Base-by-base conservation (phyloP, 2,113 vertebrate genomes). In the Lycocorax pyrrhopterus region DNA sequence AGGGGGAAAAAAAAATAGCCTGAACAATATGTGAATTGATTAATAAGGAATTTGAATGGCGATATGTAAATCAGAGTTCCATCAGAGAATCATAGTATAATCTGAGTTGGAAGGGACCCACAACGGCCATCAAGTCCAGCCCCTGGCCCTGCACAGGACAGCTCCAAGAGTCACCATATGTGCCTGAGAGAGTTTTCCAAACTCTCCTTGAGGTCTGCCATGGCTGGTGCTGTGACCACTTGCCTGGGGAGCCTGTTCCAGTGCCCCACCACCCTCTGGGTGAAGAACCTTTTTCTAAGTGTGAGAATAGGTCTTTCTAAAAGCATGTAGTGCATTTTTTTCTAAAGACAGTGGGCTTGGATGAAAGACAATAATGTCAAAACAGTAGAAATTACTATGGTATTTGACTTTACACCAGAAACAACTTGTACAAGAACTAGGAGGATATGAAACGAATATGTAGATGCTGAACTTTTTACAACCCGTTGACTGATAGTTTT, bases 401-500 rank as follows among this genome's bases (percentile, higher is more conserved):
- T 56, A 79, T 94, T 86, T 89, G 60, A 87, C 56, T 95, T 87
- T 67, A 52, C 46, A 93, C 29, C 58, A 79, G 66, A 87, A 92
- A 89, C n/a, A 87, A 67, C 53, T 64, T 92, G 52, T 79, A 53
- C 32, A 76, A 84, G 76, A 89, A 53, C 60, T n/a, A 75, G 43
- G 15, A 87, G 47, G 18, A 68, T 94, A 41, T 3, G 2, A 76
- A 89, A 76, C 21, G 0, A 93, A 93, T 82, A 89, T 89, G 74
- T 69, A 96, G 69, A 94, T 91, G n/a, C 43, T 95, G 95, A 97
- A 89, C 89, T 90, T 89, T 87, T 73, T 76, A 76, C 71, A 91
- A 53, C 71, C 63, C 62, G 1, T 60, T 97, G 89, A 96, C 74
- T 93, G 89, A 96, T 91, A 76, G 58, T 64, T 53, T 94, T 89